These are phyloP conservation scores for Nematolebias whitei DNA, from an alignment of 2,113 vertebrate genomes.

Conservation along the genomic window DNA sequence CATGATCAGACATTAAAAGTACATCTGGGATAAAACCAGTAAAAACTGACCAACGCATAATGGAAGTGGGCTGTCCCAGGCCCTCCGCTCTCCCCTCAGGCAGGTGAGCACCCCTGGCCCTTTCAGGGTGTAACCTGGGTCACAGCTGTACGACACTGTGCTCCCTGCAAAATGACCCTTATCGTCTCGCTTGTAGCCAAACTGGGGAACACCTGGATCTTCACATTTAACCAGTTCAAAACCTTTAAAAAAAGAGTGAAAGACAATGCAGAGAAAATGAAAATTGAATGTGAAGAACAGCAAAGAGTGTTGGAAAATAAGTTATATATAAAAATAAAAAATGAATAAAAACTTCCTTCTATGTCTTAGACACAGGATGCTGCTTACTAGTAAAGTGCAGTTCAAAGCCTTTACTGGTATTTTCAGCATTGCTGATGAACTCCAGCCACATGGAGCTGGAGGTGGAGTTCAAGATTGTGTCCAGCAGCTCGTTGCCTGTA, in stretches of 20 bases:
- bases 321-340: not conserved
- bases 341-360: too few relatives aligned
- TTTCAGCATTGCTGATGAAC: slow-evolving; percentile 89
- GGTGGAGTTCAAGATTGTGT: slow-evolving; percentile 91
- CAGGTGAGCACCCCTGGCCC: slow-evolving; percentile 87
- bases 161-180: slow-evolving; percentile 98
- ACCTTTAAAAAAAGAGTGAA: slow-evolving; percentile 71
- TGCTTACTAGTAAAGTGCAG: slow-evolving; percentile 96
- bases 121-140: slow-evolving; percentile 90
- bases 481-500: slow-evolving; percentile 86
- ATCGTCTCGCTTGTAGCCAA: slow-evolving; percentile 92
- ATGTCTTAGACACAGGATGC: not conserved
- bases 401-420: slow-evolving; percentile 96
- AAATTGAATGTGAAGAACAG: not conserved
- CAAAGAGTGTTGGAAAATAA: not conserved
- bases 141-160: slow-evolving; percentile 90
- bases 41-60: slow-evolving; percentile 88
- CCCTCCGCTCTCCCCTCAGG: slow-evolving; percentile 91
- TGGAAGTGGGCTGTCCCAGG: slow-evolving; percentile 93
- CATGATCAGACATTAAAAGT: too few relatives aligned
- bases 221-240: slow-evolving; percentile 97
- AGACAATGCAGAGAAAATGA: not conserved
- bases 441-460: slow-evolving; percentile 97
- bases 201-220: slow-evolving; percentile 92
- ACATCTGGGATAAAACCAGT: not conserved